Percentiles rank a stretch among this genome's conserved stretches.
Evolutionary conservation across 2,797 vertebrate genomes (phyloP).

Genomic region (Pampus argenteus): DNA sequence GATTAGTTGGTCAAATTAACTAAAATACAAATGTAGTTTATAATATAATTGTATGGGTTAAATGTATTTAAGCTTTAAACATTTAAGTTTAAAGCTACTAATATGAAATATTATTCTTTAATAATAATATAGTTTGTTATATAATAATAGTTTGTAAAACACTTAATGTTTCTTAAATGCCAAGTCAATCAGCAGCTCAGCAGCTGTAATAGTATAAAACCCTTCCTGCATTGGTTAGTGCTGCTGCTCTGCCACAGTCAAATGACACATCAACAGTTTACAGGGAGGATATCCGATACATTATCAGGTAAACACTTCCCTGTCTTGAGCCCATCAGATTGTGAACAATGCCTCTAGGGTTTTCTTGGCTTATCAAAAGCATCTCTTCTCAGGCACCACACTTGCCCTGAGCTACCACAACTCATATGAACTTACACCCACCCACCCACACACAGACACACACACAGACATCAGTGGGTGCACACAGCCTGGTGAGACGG

Average conservation of each 20-base stretch:
- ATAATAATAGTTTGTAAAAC: conserved; percentile 22
- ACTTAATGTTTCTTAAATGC: conserved; percentile 51
- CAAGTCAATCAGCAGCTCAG: conserved; percentile 41
- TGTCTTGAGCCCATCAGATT: conserved; percentile 64
- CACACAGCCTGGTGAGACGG: conserved; percentile 32
- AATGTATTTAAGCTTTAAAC: too few relatives aligned
- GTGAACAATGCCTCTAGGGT: conserved; percentile 76
- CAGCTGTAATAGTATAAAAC: conserved; percentile 59
- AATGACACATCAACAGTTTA: conserved; percentile 73
- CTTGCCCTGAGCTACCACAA: conserved; percentile 36
- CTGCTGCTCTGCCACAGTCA: conserved; percentile 57
- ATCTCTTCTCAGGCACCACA: conserved; percentile 45
- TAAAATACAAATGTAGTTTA: not conserved
- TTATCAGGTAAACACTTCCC: conserved; percentile 75
- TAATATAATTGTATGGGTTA: not conserved
- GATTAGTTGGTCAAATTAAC: not conserved
- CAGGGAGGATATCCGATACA: conserved; percentile 60
- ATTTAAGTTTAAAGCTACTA: not conserved
- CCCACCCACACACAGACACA: conserved; percentile 27
- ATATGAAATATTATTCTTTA: not conserved
- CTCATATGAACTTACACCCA: conserved; percentile 21
- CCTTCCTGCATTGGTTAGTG: conserved; percentile 22
- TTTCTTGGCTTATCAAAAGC: conserved; percentile 47
- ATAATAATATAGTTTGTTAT: too few relatives aligned
- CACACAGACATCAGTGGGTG: conserved; percentile 20